Evolutionary conservation across 2,888 invertebrate species (phyloP), one percentile per base, ranked within the genome.

Genomic region (Machimus atricapillus): DNA sequence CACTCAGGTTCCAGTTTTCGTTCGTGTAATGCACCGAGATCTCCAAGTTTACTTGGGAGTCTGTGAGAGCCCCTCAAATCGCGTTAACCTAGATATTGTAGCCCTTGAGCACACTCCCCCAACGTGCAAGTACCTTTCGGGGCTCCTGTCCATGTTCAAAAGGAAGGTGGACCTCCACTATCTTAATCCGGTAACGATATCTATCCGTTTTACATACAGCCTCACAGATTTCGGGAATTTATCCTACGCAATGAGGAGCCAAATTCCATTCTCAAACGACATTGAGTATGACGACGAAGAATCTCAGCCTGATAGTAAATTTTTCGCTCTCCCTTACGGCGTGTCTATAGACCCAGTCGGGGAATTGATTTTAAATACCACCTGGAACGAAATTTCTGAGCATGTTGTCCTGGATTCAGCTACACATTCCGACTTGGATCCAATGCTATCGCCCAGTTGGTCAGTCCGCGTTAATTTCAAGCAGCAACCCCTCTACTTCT

Each of bases 81-180:
- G 96, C 89, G 95, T 96, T n/a, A 96, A 96, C 91, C 98, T 97
- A 92, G 97, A 98, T 91, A 97, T 98, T 94, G 96, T 97, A 81
- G 97, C 98, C 91, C 93, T 99, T 88, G 96, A 96, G 91, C 94
- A 95, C 89, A 95, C 96, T 86, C 97, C 98, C 1, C 94, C 95
- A 34, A 96, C 97, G 90, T 97, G 96, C 90, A 95, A 95, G 89
- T 96, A 97, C 93, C 94, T 99, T 0, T 96, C 95, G 88, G 97
- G 96, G 87, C 93, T 99, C 81, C 93, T 98, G 58, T 95, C 96
- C 90, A 93, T 99, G 88, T 99, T 99, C 91, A 98, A 97, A 93
- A 96, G 96, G 34, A 99, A 97, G 94, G 95, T 96, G 91, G 94
- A 96, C n/a, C 94, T 94, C 73, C 94, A 94, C 23, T 93, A 90